Evolutionary conservation across 2,113 vertebrate genomes (phyloP), one percentile per base, ranked within the genome.

Genomic region (Atherinomorus stipes): DNA sequence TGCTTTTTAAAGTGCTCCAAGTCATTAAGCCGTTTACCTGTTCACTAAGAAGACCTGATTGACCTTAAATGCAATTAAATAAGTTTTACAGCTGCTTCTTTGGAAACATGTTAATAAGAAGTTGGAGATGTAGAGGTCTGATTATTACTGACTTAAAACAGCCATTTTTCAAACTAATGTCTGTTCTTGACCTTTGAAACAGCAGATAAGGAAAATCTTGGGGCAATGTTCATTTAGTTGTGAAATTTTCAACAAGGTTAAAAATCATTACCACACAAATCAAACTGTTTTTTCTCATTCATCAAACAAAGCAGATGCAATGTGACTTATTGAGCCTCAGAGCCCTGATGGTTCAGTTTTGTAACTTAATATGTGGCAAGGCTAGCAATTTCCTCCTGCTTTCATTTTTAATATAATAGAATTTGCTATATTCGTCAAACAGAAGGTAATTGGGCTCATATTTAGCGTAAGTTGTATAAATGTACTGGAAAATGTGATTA

Each of bases 1-100:
- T 58, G 63, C 64, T 74, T 80, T 71, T 67, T 47, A 16, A 64
- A 65, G 37, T 56, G 23, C 56, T 70, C 21, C 10, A 59, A 79
- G 21, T 71, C 77, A 90, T 85, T 81, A 74, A 61, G 64, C 58
- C 69, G 61, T 87, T 84, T 84, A 80, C 61, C 57, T 73, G 25
- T 60, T 88, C 74, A 80, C 87, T 63, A 83, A 26, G 18, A 53
- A 67, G n/a, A 42, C 50, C 60, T 38, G 26, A 54, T 31, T 8
- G 25, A 71, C 63, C 82, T 71, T 65, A 8, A 38, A 74, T 52
- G 51, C 76, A 70, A 66, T 73, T 51, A 50, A 5, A 58, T 21
- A 51, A 31, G 15, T 64, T 62, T 51, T 50, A 56, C 52, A 71
- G 83, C 71, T 68, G 74, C 37, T 60, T 71, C 72, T 59, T 65